Evolutionary conservation across 1,140 invertebrate genomes (phyloP), one percentile per base, ranked within the genome.

Genomic region (Mizuhopecten yessoensis): DNA sequence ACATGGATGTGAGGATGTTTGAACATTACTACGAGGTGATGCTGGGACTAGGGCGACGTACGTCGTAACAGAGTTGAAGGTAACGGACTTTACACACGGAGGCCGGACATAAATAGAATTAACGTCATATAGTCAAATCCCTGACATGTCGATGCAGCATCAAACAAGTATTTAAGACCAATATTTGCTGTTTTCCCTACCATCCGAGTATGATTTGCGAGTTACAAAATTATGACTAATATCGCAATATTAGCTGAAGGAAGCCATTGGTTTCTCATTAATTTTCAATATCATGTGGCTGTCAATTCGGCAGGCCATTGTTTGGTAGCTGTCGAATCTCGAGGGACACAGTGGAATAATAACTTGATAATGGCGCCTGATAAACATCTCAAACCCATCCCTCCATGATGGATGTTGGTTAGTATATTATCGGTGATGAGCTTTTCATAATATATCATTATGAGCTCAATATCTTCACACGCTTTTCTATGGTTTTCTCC

Each of bases 401-500:
- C 29, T 75, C 57, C n/a, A 1, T 75, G 57, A 75, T 75, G 57
- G 57, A 75, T 75, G 57, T 75, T 13, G 23, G 23, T 75, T 75
- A 75, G 57, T 75, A 75, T 75, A 75, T 75, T 75, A 75, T 75
- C 23, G 23, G 29, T 75, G 57, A 75, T 75, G 57, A 75, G 57
- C 57, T 75, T 75, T 75, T 75, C 57, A 75, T 75, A 75, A 75
- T 75, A 75, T 75, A 75, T 75, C 57, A 75, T 75, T 75, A 75
- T 13, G 11, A n/a, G 57, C 57, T 75, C 57, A 75, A 75, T 75
- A 75, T 29, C 57, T 75, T 75, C 57, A 75, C 57, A 75, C 57
- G 17, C 3, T 75, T 75, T 75, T 29, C 57, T n/a, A 75, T 29
- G n/a, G 57, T 75, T 75, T 75, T 75, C 57, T 75, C 57, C 11